Percentiles rank a stretch among this genome's conserved stretches.
Conservation (phyloP, 1,140 invertebrate species). For the Heliconius hewitsoni region DNA sequence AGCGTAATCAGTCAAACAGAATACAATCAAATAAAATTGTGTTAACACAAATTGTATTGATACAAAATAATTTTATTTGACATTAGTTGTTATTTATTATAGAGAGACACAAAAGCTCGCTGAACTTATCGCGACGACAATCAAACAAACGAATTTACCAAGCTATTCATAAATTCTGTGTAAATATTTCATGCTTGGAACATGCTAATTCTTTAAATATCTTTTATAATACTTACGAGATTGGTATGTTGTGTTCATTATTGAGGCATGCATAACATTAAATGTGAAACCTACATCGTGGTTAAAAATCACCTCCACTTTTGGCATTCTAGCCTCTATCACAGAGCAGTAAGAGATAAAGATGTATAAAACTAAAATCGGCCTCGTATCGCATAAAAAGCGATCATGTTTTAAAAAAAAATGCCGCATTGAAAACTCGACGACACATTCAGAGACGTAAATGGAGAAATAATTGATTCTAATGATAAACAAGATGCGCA, state of each 20-base stretch:
- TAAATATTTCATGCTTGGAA: constrained; percentile 39
- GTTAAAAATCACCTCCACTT: constrained; percentile 1
- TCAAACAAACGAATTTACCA: constrained; percentile 29
- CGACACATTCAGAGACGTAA: constrained; percentile 62
- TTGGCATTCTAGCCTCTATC: constrained; percentile 19
- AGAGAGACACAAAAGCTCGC: constrained; percentile 20
- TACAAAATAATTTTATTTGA: constrained; percentile 21
- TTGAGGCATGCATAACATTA: constrained; percentile 55
- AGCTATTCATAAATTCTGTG: constrained; percentile 38
- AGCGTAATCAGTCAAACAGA: not conserved
- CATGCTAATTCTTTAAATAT: constrained; percentile 53
- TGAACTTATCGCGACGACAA: constrained; percentile 26
- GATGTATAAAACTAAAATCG: constrained; percentile 8
- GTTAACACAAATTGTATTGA: not conserved
- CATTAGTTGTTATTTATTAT: constrained; percentile 23
- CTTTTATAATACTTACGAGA: constrained; percentile 40
- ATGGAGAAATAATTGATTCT: constrained; percentile 77
- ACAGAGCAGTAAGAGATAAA: constrained; percentile 8
- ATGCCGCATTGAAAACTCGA: constrained; percentile 58
- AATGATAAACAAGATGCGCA: constrained; percentile 65
- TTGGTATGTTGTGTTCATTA: constrained; percentile 55
- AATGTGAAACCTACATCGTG: constrained; percentile 47
- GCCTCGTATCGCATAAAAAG: constrained; percentile 54
- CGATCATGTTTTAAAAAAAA: constrained; percentile 66
- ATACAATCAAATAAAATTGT: constrained; percentile 19